Evolutionary conservation across 2,888 invertebrate species (phyloP).

Genomic region (Nemoura dubitans): DNA sequence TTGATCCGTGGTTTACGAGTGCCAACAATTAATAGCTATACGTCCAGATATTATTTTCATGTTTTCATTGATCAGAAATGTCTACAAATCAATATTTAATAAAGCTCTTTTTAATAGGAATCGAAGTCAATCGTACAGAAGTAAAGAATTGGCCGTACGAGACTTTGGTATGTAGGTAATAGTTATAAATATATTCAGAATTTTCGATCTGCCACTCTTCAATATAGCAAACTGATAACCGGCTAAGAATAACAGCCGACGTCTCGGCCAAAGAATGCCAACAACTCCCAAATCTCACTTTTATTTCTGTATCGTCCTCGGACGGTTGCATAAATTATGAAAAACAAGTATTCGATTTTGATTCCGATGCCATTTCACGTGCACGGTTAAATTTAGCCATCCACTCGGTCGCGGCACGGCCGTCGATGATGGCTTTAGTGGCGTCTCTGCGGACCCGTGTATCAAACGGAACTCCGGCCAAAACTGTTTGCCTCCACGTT

Average conservation of each 20-base stretch:
- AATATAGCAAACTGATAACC: background rate
- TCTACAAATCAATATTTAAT: too few species aligned
- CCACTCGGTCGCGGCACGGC: background rate
- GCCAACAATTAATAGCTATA: too few species aligned
- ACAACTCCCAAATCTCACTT: background rate
- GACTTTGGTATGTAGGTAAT: too few species aligned
- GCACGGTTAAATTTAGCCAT: background rate
- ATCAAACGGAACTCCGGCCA: background rate
- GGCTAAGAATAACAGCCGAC: background rate
- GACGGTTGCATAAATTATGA: background rate
- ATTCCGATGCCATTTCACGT: background rate
- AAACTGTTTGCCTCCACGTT: background rate
- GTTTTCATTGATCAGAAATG: too few species aligned
- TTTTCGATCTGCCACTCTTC: background rate
- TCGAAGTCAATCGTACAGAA: too few species aligned
- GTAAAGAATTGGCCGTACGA: too few species aligned
- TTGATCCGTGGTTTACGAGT: too few species aligned
- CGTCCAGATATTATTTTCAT: too few species aligned
- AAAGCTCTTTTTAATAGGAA: too few species aligned
- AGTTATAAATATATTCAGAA: background rate
- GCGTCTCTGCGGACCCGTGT: background rate
- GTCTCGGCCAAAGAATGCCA: background rate
- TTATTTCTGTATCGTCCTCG: conserved; percentile 12
- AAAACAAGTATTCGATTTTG: background rate
- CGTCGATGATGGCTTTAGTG: background rate